Base-by-base conservation (phyloP, 2,113 vertebrate genomes). In the Ageneiosus marmoratus region DNA sequence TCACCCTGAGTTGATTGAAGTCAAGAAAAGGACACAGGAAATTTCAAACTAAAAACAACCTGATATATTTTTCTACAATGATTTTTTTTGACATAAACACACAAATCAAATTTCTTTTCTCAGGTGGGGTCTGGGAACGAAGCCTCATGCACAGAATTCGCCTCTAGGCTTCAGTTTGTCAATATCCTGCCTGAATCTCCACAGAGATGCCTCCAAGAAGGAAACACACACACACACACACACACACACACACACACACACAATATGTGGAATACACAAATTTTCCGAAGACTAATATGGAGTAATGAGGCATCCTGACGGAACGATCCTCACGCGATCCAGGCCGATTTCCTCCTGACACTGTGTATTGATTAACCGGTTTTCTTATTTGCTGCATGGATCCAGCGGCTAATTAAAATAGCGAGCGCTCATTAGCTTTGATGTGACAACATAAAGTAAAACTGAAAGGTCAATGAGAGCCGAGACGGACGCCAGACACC, bases 341-440 rank as follows among this genome's bases (percentile, higher is more conserved):
- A 82, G 82, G 88, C 87, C 88, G 90, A 92, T 94, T 93, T 93
- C 93, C 90, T 93, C 90, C 92, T 89, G 91, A 88, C 88, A 90
- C 90, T 90, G 85, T 82, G 62, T 92, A 94, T 95, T 91, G 94
- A 95, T 94, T 88, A 86, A 86, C 83, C 74, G 86, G 89, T 91
- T 91, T 91, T 93, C 91, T 93, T 94, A 92, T 95, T 94, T 93
- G 92, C 92, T 87, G 86, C 82, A 89, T 85, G 93, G 94, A 94
- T 94, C 93, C 92, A 88, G 82, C 85, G 82, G 87, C 90, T 93
- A 92, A 95, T 94, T 95, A 94, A 94, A 93, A 93, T 89, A 92
- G 89, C 79, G 69, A 55, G 86, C 87, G 86, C 89, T 92, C 91
- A 92, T 94, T 93, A 91, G 89, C 88, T 92, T 80, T 85, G 90